Conservation (phyloP, 2,113 vertebrate genomes). For the Tachysurus fulvidraco region DNA sequence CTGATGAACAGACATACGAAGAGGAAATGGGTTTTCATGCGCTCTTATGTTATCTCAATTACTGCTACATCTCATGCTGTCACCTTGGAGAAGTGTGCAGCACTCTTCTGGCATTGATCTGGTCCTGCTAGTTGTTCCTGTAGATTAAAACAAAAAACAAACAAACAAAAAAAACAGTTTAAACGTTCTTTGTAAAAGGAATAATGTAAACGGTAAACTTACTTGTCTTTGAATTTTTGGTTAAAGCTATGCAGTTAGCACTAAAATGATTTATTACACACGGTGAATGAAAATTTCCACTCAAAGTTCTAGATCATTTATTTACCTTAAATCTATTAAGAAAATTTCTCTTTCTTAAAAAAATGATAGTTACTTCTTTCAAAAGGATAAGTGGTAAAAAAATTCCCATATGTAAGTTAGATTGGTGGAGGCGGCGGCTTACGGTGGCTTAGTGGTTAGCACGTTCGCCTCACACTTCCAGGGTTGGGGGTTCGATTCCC, state of each 20-base stretch:
- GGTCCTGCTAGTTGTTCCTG: conserved; percentile 14
- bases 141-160: neutral
- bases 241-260: neutral
- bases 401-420: no score
- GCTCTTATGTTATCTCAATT: conserved; percentile 63
- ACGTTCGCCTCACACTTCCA: no score
- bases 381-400: neutral
- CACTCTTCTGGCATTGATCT: conserved; percentile 14
- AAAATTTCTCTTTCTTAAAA: neutral
- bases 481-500: no score
- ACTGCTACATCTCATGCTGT: conserved; percentile 58
- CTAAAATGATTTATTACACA: neutral
- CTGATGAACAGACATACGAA: conserved; percentile 64
- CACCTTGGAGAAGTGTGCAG: conserved; percentile 27
- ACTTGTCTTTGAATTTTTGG: neutral
- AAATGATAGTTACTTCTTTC: neutral
- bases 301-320: neutral
- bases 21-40: conserved; percentile 68
- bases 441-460: no score
- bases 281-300: neutral
- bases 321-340: neutral
- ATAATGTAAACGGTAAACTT: neutral
- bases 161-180: neutral
- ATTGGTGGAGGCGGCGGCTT: no score
- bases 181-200: neutral